phyloP scores from a whole-genome alignment of 2,113 vertebrate genomes.

The Recurvirostra avosetta region DNA sequence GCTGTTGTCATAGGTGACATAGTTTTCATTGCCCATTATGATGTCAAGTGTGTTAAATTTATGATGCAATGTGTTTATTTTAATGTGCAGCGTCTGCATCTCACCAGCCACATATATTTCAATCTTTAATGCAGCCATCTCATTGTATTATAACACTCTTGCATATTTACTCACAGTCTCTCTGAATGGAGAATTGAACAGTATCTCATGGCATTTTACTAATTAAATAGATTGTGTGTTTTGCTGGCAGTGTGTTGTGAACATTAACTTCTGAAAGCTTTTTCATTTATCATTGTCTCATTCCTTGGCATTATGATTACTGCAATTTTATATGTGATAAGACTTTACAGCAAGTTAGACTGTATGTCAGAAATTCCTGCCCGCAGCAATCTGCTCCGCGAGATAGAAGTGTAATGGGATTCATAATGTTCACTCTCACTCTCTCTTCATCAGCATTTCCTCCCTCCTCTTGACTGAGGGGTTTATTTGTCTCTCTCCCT shows the following conservation, averaged over 20 bases:
- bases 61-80: constrained; percentile 32
- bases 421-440: constrained; percentile 34
- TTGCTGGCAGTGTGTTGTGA: constrained; percentile 58
- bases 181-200: constrained; percentile 14
- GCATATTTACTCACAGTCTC: constrained; percentile 42
- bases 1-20: constrained; percentile 24
- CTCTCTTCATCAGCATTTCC: constrained; percentile 29
- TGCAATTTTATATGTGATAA: constrained; percentile 55
- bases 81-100: constrained; percentile 36
- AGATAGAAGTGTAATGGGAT: constrained; percentile 59
- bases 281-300: constrained; percentile 67
- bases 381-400: constrained; percentile 9
- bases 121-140: constrained; percentile 46
- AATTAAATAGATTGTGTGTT: constrained; percentile 66
- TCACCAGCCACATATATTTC: constrained; percentile 33
- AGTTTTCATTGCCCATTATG: constrained; percentile 18
- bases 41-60: constrained; percentile 44
- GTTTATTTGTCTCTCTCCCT: constrained; percentile 35
- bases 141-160: background rate
- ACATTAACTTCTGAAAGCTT: constrained; percentile 60
- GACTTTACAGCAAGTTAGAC: constrained; percentile 56
- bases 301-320: constrained; percentile 63
- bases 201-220: constrained; percentile 57
- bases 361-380: constrained; percentile 47
- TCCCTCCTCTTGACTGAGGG: background rate